phyloP scores from a whole-genome alignment of 2,113 vertebrate genomes.

The Trochalopteron elliotii region DNA sequence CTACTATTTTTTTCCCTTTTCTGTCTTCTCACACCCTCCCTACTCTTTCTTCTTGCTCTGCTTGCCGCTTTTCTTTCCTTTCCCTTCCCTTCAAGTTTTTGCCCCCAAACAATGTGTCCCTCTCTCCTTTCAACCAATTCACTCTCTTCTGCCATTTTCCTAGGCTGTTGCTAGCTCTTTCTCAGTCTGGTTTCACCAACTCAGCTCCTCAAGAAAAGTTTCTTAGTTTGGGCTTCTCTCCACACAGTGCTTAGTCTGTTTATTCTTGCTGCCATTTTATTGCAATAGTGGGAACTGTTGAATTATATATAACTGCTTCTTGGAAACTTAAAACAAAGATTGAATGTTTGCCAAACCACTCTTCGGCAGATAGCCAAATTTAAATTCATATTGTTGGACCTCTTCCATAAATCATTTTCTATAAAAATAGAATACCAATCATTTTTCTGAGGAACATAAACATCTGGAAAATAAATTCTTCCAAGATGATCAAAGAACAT shows the following conservation, averaged over 20 bases:
- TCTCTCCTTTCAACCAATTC: background rate
- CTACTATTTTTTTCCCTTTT: background rate
- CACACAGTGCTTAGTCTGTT: background rate
- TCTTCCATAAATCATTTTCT: background rate
- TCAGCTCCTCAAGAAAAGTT: background rate
- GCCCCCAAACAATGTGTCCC: background rate
- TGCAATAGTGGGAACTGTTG: background rate
- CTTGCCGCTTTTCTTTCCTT: background rate
- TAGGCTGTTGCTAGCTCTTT: background rate
- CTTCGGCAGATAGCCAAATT: background rate
- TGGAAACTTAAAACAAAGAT: slow-evolving; percentile 22
- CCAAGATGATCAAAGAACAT: background rate
- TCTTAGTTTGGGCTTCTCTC: background rate
- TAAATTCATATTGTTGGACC: background rate
- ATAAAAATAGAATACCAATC: background rate
- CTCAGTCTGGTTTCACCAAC: background rate
- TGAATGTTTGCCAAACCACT: slow-evolving; percentile 6
- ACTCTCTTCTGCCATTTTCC: background rate
- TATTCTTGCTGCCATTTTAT: background rate
- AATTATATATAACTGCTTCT: slow-evolving; percentile 1
- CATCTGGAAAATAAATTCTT: background rate
- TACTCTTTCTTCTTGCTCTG: background rate
- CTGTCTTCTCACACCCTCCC: background rate
- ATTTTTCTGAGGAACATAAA: background rate
- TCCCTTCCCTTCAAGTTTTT: background rate